Conservation (phyloP, 2,113 vertebrate genomes). For the Phycodurus eques region DNA sequence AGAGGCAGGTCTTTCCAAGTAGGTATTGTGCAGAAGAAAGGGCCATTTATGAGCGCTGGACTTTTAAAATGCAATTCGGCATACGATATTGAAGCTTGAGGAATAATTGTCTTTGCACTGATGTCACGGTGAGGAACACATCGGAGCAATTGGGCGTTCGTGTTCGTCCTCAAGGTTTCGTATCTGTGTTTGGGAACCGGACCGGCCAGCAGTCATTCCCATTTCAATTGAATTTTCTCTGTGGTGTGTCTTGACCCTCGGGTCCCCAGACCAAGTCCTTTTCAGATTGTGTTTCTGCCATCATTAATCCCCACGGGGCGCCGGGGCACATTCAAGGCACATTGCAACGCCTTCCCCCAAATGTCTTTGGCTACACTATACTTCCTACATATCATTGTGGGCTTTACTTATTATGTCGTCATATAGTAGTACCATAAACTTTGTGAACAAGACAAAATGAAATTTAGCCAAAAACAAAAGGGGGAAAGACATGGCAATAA, state of each 20-base stretch:
- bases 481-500: not conserved
- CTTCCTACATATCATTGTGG: not conserved
- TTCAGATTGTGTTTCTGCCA: not conserved
- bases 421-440: not conserved
- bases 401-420: not conserved
- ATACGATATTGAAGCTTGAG: not conserved
- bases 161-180: not conserved
- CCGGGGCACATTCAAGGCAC: not conserved
- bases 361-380: not conserved
- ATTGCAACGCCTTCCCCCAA: not conserved
- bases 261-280: not conserved
- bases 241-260: not conserved
- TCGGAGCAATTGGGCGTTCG: not conserved
- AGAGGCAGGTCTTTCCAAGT: too few relatives aligned
- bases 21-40: too few relatives aligned
- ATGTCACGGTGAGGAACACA: not conserved
- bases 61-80: not conserved
- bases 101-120: not conserved
- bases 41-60: too few relatives aligned
- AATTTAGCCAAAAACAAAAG: too few relatives aligned
- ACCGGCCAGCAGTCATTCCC: not conserved
- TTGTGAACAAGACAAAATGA: too few relatives aligned
- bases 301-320: not conserved
- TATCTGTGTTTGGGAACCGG: not conserved
- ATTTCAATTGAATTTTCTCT: not conserved